Base-by-base conservation (phyloP, 2,797 vertebrate species). In the Acipenser oxyrinchus region DNA sequence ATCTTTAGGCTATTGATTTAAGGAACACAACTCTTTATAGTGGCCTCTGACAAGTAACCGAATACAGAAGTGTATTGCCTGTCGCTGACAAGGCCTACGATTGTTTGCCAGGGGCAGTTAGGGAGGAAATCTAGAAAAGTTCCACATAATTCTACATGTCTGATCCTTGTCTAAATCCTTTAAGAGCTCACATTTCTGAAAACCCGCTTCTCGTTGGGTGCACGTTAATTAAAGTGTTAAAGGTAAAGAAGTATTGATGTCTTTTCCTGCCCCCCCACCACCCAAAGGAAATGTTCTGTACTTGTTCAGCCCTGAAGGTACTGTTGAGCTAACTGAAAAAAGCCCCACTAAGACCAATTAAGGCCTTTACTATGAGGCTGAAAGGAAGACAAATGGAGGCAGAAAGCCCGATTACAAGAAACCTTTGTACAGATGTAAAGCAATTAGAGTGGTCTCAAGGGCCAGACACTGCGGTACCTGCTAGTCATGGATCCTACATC, bases 361-460 rank as follows among this genome's bases (percentile, higher is more conserved):
- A 93, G 90, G 93, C 88, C 88, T 95, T 96, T 93, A 94, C 90
- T 90, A 88, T 84, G 84, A 94, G 91, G 89, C 91, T 94, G 91
- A 92, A 93, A 95, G 93, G 91, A 95, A 97, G 95, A 96, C 94
- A 95, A 96, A 97, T 94, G 92, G 93, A 95, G 91, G 92, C 86
- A 93, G 92, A 95, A 92, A 91, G 93, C 91, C 90, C 88, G 91
- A 96, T 95, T 95, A 96, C 93, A 96, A 93, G 92, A 93, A 96
- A 94, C 93, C 93, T 95, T 96, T 96, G 94, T 97, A 95, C 91
- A 91, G 93, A 94, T 95, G 94, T 95, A 96, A 95, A 95, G 94
- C 94, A 98, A 97, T 96, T 96, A 96, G 93, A 93, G 90, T 68
- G 77, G 91, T 95, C 94, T 93, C 93, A 75, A 80, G 93, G 93